A percentile compares a stretch with the other conserved stretches of the same genome.
phyloP scores from a whole-genome alignment of 1,140 invertebrate species.

The Hestina assimilis region DNA sequence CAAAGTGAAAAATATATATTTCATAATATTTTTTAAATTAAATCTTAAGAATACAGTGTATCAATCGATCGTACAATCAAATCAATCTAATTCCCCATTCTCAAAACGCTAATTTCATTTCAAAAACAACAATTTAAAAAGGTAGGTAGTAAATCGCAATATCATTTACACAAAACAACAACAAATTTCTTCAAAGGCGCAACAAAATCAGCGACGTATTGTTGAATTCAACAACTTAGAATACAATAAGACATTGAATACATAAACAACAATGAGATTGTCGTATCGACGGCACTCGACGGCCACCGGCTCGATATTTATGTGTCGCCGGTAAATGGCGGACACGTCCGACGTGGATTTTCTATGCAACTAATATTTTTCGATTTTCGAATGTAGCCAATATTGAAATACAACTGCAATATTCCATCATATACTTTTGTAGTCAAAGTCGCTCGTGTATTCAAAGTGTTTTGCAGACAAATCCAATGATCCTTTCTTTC shows the following conservation, averaged over 20 bases:
- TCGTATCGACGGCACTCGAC: conserved; percentile 26
- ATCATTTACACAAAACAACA: too few relatives aligned
- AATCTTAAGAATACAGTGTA: too few relatives aligned
- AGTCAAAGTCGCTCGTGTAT: too few relatives aligned
- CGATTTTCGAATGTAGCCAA: not conserved
- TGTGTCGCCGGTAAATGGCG: conserved; percentile 14
- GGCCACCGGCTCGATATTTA: conserved; percentile 12
- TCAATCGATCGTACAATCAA: too few relatives aligned
- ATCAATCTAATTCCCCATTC: too few relatives aligned
- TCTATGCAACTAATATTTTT: conserved; percentile 5
- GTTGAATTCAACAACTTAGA: conserved; percentile 21
- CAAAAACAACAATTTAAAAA: too few relatives aligned
- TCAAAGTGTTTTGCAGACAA: too few relatives aligned
- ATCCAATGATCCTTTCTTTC: too few relatives aligned
- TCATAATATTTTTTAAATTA: too few relatives aligned
- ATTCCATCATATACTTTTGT: not conserved
- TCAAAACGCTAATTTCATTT: too few relatives aligned
- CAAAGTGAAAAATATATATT: too few relatives aligned
- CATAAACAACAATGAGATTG: conserved; percentile 31
- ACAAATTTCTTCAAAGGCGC: not conserved
- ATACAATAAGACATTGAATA: conserved; percentile 27
- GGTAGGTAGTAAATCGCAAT: not conserved
- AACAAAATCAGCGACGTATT: not conserved
- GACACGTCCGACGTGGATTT: conserved; percentile 4
- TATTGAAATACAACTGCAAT: not conserved